phyloP scores from a whole-genome alignment of 2,797 vertebrate species.

The Muraenolepis orangiensis region DNA sequence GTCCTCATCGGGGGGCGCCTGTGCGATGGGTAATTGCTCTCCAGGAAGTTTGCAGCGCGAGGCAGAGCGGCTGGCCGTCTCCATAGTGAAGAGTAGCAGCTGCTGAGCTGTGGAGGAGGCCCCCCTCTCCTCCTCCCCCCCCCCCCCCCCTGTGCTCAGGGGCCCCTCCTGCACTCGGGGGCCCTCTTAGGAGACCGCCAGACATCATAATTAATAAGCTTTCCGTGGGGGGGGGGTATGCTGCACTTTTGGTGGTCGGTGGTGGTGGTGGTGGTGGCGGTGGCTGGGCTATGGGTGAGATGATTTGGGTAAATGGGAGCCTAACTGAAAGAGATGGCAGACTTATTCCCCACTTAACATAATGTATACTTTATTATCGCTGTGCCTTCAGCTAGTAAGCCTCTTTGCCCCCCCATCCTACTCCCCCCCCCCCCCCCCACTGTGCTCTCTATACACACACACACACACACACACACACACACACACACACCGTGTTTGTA shows the following conservation, averaged over 20 bases:
- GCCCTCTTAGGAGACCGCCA: slow-evolving; percentile 54
- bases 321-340: slow-evolving; percentile 47
- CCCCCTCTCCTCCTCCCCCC: too few species aligned
- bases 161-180: slow-evolving; percentile 54
- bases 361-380: slow-evolving; percentile 53
- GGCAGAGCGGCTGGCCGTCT: slow-evolving; percentile 49
- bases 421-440: slow-evolving; percentile 8
- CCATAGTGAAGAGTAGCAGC: slow-evolving; percentile 68
- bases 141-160: too few species aligned
- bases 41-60: not conserved
- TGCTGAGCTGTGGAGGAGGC: slow-evolving; percentile 65
- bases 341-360: slow-evolving; percentile 56
- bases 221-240: slow-evolving; percentile 28
- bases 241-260: not conserved
- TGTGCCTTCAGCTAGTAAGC: slow-evolving; percentile 48
- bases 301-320: slow-evolving; percentile 54
- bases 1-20: slow-evolving; percentile 66
- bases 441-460: not conserved
- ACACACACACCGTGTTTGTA: slow-evolving; percentile 44
- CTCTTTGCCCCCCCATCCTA: slow-evolving; percentile 33
- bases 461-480: not conserved
- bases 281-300: slow-evolving; percentile 16
- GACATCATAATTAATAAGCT: slow-evolving; percentile 75
- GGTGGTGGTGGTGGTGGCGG: not conserved
- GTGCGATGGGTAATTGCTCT: slow-evolving; percentile 31